Conservation (phyloP, 2,797 vertebrate species). For the Takifugu rubripes region DNA sequence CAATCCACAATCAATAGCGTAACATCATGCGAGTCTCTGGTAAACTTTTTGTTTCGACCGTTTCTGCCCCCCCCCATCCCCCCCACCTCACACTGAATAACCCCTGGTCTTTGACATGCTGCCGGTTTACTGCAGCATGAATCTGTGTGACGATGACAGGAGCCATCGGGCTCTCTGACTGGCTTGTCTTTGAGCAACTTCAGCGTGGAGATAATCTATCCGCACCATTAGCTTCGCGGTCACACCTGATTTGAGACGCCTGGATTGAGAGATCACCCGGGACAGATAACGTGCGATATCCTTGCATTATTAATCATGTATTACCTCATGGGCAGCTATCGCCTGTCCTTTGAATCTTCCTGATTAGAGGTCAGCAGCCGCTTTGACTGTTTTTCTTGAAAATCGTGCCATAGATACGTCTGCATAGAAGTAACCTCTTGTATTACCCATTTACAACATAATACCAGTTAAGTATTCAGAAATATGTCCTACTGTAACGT, state of each 20-base stretch:
- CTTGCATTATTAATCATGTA: constrained; percentile 62
- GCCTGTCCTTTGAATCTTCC: too few relatives aligned
- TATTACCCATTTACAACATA: too few relatives aligned
- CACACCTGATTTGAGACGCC: constrained; percentile 61
- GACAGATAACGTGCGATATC: constrained; percentile 50
- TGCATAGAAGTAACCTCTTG: too few relatives aligned
- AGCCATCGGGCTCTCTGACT: constrained; percentile 31
- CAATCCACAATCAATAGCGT: constrained; percentile 60
- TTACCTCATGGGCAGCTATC: constrained; percentile 32
- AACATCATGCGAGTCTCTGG: constrained; percentile 61
- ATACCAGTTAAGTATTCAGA: too few relatives aligned
- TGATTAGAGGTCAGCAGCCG: too few relatives aligned
- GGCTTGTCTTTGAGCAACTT: constrained; percentile 39
- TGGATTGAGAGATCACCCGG: constrained; percentile 49
- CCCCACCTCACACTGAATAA: not conserved
- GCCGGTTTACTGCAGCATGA: constrained; percentile 29
- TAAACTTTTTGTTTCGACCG: constrained; percentile 31
- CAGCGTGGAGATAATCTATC: constrained; percentile 51
- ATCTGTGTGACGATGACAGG: constrained; percentile 36
- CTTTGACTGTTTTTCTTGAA: too few relatives aligned
- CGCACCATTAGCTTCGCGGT: constrained; percentile 52
- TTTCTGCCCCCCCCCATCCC: not conserved
- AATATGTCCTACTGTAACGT: too few relatives aligned
- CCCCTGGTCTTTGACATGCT: constrained; percentile 33
- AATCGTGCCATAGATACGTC: too few relatives aligned